phyloP scores from a whole-genome alignment of 2,888 invertebrate genomes.

The Calameuta filiformis region DNA sequence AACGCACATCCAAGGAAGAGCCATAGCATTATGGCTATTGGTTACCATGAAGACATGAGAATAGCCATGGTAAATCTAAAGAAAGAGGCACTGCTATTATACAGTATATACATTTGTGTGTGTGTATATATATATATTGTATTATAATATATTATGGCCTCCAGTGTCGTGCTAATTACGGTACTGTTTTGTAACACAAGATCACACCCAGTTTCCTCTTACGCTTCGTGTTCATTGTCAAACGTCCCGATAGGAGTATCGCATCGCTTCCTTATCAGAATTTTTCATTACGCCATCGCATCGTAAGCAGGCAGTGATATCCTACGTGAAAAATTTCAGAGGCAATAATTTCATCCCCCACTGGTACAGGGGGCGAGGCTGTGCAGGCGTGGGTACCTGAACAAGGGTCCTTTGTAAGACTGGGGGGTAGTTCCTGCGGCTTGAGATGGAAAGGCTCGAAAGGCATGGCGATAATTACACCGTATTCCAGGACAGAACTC shows the following conservation, averaged over 20 bases:
- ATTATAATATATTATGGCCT: background rate
- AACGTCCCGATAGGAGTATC: background rate
- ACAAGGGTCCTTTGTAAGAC: background rate
- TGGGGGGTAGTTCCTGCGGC: background rate
- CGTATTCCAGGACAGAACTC: background rate
- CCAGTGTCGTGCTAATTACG: conserved; percentile 46
- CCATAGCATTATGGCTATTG: background rate
- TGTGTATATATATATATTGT: background rate
- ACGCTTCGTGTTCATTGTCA: conserved; percentile 24
- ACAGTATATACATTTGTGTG: background rate
- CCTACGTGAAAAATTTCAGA: background rate
- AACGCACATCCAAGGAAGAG: conserved; percentile 2
- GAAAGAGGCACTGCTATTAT: background rate
- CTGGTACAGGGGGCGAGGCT: background rate
- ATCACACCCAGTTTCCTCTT: conserved; percentile 48
- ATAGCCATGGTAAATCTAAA: background rate
- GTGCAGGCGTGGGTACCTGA: background rate
- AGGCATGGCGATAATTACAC: background rate
- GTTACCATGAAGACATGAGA: background rate
- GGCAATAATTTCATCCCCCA: background rate
- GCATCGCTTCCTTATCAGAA: background rate
- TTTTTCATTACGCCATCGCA: background rate
- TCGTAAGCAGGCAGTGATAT: background rate
- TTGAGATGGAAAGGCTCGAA: background rate
- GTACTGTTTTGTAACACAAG: conserved; percentile 57